Base-by-base conservation (phyloP, 2,888 invertebrate genomes). In the Stenolophus ochropezus region DNA sequence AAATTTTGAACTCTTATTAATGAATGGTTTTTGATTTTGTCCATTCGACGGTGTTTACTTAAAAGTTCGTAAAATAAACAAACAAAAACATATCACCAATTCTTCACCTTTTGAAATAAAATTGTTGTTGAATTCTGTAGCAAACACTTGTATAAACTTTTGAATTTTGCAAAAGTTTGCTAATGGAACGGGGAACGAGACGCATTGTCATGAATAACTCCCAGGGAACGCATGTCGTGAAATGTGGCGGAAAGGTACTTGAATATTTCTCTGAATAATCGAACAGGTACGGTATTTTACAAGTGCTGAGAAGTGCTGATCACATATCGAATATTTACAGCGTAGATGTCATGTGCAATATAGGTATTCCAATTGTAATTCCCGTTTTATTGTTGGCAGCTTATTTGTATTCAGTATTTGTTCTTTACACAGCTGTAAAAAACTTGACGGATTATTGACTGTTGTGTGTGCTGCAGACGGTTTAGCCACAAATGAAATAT, bases 311-410 rank as follows among this genome's bases (percentile, higher is more conserved):
- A 51, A 61, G 14, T 11, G 6, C 1, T 21, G 21, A 56, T n/a
- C 56, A 21, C 23, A 56, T 56, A 56, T 56, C 6, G 56, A 56
- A 61, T 61, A 61, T 61, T 61, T 61, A 61, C 25, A 21, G 61
- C 23, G 23, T 58, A 6, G 8, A 20, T 58, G 11, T 21, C 25
- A n/a, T 23, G n/a, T 11, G 8, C 25, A 21, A 20, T 56, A 56
- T 56, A 56, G 18, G n/a, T n/a, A n/a, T 20, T 56, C 20, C 56
- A 56, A 21, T 21, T 56, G 18, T 56, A 56, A 56, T 56, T 56
- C 56, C 56, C 6, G 21, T 51, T 16, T 56, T 56, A 56, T 56
- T 56, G 16, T 51, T 14, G 18, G 2, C 4, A 11, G 33, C 33
- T n/a, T n/a, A 42, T 42, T 11, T 1, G 8, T 11, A 42, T 42